Base-by-base conservation (phyloP, 2,797 vertebrate genomes). In the Hippoglossus hippoglossus region DNA sequence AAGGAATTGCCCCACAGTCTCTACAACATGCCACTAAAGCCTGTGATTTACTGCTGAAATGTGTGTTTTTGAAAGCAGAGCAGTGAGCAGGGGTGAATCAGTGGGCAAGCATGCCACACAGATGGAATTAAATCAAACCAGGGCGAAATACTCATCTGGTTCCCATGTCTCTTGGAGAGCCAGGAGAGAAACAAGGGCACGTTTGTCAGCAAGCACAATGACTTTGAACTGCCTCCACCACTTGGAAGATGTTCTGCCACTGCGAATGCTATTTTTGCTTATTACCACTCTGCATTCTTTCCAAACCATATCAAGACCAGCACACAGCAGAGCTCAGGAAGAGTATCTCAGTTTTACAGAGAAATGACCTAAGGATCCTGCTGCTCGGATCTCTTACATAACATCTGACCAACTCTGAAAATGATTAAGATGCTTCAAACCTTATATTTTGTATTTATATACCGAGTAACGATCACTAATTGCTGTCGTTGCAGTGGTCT, bases 221-320 rank as follows among this genome's bases (percentile, higher is more conserved):
- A 72, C 89, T 90, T 91, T 89, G 79, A 90, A 86, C 74, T 80
- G 71, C 77, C 82, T 71, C 51, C n/a, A 58, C 22, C 67, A 71
- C 69, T 74, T 65, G 60, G 68, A 71, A 51, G 39, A 70, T 68
- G 68, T 75, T 81, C 46, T 77, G 72, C 74, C 73, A 81, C 62
- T 74, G 66, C 58, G 75, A 84, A 77, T 75, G 61, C 57, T 68
- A 67, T 83, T 70, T 28, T 77, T 69, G 52, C 50, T 22, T 25
- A 61, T 83, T 59, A 58, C 71, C 47, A 24, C 47, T 74, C 70
- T 19, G 56, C 57, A 67, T 80, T 81, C 72, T 85, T 82, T 85
- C 70, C 67, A 66, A 63, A 60, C 49, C 25, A 63, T 79, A 75
- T 82, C 63, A 67, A 60, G 54, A 71, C 22, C 68, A 67, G 79